Conservation (phyloP, 2,113 vertebrate genomes). For the Eulemur macaco region DNA sequence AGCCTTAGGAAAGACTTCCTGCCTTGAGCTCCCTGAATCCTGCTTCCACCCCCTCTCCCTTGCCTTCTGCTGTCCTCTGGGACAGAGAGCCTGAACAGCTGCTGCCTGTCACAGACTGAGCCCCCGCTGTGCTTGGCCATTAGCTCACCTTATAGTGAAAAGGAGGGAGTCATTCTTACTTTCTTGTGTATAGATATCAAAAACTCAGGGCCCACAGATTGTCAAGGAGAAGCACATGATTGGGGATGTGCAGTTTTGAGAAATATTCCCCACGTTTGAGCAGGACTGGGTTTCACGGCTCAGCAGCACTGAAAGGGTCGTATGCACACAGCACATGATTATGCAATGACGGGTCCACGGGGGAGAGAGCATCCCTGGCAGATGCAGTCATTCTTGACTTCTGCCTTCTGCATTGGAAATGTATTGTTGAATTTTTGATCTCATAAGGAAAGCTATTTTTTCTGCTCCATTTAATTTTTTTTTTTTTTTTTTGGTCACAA, state of each 20-base stretch:
- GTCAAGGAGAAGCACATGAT: not conserved
- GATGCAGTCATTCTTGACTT: not conserved
- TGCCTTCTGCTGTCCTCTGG: slow-evolving; percentile 60
- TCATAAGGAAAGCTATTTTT: slow-evolving; percentile 62
- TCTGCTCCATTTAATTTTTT: slow-evolving; percentile 56
- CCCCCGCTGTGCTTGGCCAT: not conserved
- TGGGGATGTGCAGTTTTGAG: not conserved
- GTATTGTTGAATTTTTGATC: slow-evolving; percentile 27
- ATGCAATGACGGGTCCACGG: not conserved
- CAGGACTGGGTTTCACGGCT: not conserved
- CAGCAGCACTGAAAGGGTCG: not conserved
- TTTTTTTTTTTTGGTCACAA: slow-evolving; percentile 22
- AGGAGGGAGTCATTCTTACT: not conserved
- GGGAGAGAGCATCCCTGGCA: not conserved
- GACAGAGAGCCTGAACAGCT: slow-evolving; percentile 49
- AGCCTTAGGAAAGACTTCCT: not conserved
- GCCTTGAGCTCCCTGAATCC: not conserved
- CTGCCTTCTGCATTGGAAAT: slow-evolving; percentile 26
- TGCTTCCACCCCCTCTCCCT: not conserved
- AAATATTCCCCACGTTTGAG: not conserved
- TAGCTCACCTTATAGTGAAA: not conserved
- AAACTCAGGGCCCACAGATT: not conserved
- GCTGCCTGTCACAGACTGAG: slow-evolving; percentile 15
- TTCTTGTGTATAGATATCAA: not conserved
- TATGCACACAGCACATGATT: not conserved